Base-by-base conservation (phyloP, 2,113 vertebrate species). In the Anguilla japonica region DNA sequence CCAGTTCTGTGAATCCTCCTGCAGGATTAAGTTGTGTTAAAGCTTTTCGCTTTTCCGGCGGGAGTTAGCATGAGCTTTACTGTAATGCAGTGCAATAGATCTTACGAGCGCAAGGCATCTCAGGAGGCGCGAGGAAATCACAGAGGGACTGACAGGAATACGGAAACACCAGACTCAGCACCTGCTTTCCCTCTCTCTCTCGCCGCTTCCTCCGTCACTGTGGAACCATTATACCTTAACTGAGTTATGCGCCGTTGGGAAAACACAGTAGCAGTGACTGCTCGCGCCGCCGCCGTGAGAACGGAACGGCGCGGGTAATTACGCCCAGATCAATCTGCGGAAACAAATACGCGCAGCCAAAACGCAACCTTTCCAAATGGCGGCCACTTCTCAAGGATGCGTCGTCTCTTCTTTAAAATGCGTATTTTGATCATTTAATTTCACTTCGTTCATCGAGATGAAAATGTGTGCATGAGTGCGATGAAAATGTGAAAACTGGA, bases 71-170 rank as follows among this genome's bases (percentile, higher is more conserved):
- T 57, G n/a, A n/a, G 82, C 82, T 67, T 67, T 41, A 26, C 22
- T 15, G 82, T 56, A 83, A 53, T 83, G 82, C 43, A 83, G 82
- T 43, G 40, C 80, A 43, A 41, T 81, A 41, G 39, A 81, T 81
- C 78, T 79, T 79, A 41, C 13, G 29, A 81, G 41, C 41, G 46
- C 29, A 41, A 26, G 8, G 46, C 7, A n/a, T 83, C 82, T 83
- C 82, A 34, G 50, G 82, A 56, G 81, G 81, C 43, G 9, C 1
- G 16, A 26, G 41, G 41, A 26, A 56, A 11, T 83, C 50, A 57
- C 46, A 29, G 18, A 83, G 46, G 50, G 56, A 53, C 50, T 83
- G 82, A 83, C 46, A 83, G 46, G 26, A 83, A 83, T 83, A 29
- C 82, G 34, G 50, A 83, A 83, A 56, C 50, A 29, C 43, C 13